Evolutionary conservation across 2,797 vertebrate species (phyloP).

Genomic region (Crenichthys baileyi): DNA sequence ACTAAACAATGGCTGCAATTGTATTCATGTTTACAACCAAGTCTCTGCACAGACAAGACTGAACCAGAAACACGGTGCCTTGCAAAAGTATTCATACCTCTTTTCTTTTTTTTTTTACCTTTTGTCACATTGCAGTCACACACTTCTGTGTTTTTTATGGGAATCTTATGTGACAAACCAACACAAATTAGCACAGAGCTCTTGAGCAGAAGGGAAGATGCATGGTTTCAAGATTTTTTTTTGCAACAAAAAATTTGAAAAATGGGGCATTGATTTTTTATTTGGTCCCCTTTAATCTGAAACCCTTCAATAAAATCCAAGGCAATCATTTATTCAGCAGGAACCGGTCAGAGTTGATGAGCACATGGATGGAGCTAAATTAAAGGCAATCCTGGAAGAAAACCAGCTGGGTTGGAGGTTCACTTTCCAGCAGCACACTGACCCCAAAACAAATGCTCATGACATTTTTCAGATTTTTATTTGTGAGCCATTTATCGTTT

Average conservation of each 20-base stretch:
- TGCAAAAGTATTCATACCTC: too few relatives aligned
- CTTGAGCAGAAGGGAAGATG: not conserved
- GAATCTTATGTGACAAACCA: not conserved
- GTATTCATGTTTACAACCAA: slow-evolving; percentile 24
- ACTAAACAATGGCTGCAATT: slow-evolving; percentile 37
- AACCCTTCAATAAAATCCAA: not conserved
- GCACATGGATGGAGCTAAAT: too few relatives aligned
- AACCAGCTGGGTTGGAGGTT: not conserved
- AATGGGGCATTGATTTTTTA: not conserved
- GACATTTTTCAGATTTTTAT: not conserved
- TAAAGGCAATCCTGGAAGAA: not conserved
- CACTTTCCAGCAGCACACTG: too few relatives aligned
- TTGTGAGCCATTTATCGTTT: not conserved
- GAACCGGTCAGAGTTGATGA: not conserved
- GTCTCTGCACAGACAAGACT: not conserved
- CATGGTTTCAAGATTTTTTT: not conserved
- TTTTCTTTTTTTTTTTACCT: not conserved
- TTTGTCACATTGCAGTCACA: not conserved
- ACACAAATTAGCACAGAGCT: not conserved
- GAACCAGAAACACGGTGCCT: not conserved
- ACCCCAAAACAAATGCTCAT: too few relatives aligned
- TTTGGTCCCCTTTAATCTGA: not conserved
- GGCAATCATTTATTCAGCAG: not conserved
- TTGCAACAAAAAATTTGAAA: not conserved
- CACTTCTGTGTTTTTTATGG: not conserved